phyloP scores from a whole-genome alignment of 1,140 invertebrate genomes.

The Caenorhabditis latens region DNA sequence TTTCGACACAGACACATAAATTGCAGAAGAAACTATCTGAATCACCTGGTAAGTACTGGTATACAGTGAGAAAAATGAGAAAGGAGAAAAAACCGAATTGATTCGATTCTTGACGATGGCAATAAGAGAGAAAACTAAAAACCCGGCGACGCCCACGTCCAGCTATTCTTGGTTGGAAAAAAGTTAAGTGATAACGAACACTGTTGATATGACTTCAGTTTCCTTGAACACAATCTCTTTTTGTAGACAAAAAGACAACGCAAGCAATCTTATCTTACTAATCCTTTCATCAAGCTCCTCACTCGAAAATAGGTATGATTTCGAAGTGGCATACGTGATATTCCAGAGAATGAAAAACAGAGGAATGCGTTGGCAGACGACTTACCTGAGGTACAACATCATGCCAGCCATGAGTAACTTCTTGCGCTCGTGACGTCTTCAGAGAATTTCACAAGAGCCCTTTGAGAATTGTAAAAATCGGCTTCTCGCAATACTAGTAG shows the following conservation, averaged over 20 bases:
- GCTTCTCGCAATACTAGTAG: too few relatives aligned
- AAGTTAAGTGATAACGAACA: background rate
- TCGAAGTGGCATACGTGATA: slow-evolving; percentile 43
- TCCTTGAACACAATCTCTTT: background rate
- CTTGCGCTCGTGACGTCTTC: background rate
- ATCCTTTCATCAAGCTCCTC: slow-evolving; percentile 28
- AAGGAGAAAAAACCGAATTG: background rate
- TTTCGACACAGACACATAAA: slow-evolving; percentile 37
- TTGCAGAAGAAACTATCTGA: background rate
- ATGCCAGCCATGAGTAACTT: background rate
- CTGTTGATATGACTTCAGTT: background rate
- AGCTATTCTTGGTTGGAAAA: background rate
- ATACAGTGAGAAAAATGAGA: background rate
- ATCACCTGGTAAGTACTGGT: slow-evolving; percentile 30
- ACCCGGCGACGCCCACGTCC: background rate
- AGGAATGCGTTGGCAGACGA: slow-evolving; percentile 42
- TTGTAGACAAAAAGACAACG: background rate
- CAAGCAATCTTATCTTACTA: slow-evolving; percentile 11
- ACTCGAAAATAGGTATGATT: slow-evolving; percentile 28
- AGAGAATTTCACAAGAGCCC: too few relatives aligned
- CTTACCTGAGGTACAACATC: background rate
- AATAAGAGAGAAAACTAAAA: background rate
- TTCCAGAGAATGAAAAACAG: slow-evolving; percentile 5
- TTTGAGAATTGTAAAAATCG: too few relatives aligned
- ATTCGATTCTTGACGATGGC: background rate